A percentile compares a stretch with the other conserved stretches of the same genome.
phyloP scores from a whole-genome alignment of 2,888 invertebrate genomes.

The Opisthograptis luteolata region DNA sequence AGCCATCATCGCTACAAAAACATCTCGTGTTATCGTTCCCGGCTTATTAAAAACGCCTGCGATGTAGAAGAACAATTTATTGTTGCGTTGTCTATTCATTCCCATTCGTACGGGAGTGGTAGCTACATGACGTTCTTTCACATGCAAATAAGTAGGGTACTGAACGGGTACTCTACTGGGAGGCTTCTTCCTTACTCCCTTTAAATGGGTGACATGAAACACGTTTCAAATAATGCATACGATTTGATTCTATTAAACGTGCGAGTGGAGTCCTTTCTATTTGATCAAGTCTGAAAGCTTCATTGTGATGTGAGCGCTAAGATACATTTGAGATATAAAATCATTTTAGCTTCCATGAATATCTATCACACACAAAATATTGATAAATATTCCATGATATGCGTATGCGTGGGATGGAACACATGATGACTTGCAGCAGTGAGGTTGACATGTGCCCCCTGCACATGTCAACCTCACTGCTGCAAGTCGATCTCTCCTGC shows the following conservation, averaged over 20 bases:
- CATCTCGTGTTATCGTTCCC: conserved; percentile 39
- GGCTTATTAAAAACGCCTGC: conserved; percentile 40
- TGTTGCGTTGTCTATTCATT: conserved; percentile 46
- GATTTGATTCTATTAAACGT: conserved; percentile 65
- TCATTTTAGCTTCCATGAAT: neutral
- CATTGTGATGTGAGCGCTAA: conserved; percentile 12
- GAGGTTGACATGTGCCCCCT: too few species aligned
- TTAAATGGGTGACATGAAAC: conserved; percentile 60
- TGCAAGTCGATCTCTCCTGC: too few species aligned
- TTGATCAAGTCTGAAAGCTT: conserved; percentile 30
- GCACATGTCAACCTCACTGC: too few species aligned
- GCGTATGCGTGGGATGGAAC: too few species aligned
- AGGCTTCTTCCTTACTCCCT: conserved; percentile 30
- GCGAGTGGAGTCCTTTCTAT: conserved; percentile 31
- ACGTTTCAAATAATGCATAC: conserved; percentile 72
- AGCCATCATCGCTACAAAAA: too few species aligned
- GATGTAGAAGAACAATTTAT: conserved; percentile 28
- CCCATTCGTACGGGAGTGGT: conserved; percentile 49
- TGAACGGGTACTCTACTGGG: conserved; percentile 33
- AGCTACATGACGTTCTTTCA: conserved; percentile 65
- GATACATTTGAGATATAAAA: neutral
- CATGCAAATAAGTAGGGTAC: conserved; percentile 62
- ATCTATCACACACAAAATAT: neutral
- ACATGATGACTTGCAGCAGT: too few species aligned
- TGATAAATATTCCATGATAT: too few species aligned